Base-by-base conservation (phyloP, 1,140 invertebrate species). In the Drosophila albomicans region DNA sequence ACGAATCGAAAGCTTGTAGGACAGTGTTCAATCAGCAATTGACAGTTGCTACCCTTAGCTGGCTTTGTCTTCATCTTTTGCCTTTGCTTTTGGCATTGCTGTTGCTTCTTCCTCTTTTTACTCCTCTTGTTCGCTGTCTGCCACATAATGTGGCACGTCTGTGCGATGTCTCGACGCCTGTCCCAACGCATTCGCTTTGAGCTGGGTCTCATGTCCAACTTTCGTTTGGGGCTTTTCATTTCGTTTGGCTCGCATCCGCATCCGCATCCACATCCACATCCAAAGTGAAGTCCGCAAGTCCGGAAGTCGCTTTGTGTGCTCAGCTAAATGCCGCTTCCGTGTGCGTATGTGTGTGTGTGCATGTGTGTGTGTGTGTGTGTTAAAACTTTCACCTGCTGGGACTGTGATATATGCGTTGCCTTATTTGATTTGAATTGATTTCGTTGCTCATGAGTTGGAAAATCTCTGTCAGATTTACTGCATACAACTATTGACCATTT, bases 391-490 rank as follows among this genome's bases (percentile, higher is more conserved):
- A 84, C 77, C 81, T 80, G 75, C 54, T 57, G 35, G 16, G 61
- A 58, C 54, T 49, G 45, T 72, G 64, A 81, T 81, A 65, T 79
- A 79, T 80, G 78, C 66, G 15, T 67, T 58, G 52, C 46, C 65
- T 79, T 38, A 75, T 85, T 74, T 75, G 81, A 85, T 80, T 80
- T 68, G 82, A 85, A 84, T 78, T 69, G 75, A 80, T 72, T 78
- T 67, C 51, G 70, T 71, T 85, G 61, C 67, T 70, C 72, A 74
- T 74, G 74, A 77, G 81, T 61, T 79, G 76, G 68, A 79, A 79
- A 68, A 70, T 64, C 66, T 64, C 66, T 43, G 51, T 57, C 52
- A 63, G 67, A 69, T 69, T 63, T 75, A 64, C 49, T 41, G 65
- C 65, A 74, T 46, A 25, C 20, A 25, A 25, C 20, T 25, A 25